phyloP scores from a whole-genome alignment of 2,113 vertebrate species.

The Oreochromis tanganicae region DNA sequence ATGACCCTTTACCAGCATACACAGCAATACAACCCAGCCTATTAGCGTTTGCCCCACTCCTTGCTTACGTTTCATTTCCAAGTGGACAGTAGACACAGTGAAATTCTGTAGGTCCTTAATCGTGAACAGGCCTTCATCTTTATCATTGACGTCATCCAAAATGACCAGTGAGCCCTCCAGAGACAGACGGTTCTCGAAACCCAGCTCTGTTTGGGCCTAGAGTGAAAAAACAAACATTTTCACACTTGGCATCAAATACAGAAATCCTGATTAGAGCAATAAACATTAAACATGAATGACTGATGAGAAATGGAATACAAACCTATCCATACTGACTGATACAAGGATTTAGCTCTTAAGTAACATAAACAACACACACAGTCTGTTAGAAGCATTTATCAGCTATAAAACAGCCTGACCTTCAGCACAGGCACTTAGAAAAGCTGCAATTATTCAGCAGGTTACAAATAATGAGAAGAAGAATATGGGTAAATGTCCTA shows the following conservation, averaged over 20 bases:
- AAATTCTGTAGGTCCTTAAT: slow-evolving; percentile 62
- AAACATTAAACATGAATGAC: background rate
- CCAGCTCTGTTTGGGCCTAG: slow-evolving; percentile 23
- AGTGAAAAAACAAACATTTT: background rate
- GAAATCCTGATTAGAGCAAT: background rate
- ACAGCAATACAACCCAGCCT: background rate
- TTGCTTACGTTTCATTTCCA: slow-evolving; percentile 58
- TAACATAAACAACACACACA: background rate
- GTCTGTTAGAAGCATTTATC: background rate
- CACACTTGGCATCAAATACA: background rate
- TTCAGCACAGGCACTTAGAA: background rate
- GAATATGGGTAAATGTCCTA: background rate
- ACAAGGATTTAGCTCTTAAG: background rate
- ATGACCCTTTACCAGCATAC: background rate
- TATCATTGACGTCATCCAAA: slow-evolving; percentile 51
- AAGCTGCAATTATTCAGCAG: background rate
- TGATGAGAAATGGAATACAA: background rate
- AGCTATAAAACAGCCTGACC: background rate
- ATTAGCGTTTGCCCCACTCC: background rate
- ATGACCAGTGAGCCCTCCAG: slow-evolving; percentile 55
- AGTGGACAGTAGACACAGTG: slow-evolving; percentile 53
- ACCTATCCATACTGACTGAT: background rate
- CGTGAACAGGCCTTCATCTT: slow-evolving; percentile 61
- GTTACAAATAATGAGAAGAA: background rate
- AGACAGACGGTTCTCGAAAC: slow-evolving; percentile 55